These are phyloP conservation scores for Furcifer pardalis DNA, from an alignment of 2,797 vertebrate genomes.

Conservation along the genomic window DNA sequence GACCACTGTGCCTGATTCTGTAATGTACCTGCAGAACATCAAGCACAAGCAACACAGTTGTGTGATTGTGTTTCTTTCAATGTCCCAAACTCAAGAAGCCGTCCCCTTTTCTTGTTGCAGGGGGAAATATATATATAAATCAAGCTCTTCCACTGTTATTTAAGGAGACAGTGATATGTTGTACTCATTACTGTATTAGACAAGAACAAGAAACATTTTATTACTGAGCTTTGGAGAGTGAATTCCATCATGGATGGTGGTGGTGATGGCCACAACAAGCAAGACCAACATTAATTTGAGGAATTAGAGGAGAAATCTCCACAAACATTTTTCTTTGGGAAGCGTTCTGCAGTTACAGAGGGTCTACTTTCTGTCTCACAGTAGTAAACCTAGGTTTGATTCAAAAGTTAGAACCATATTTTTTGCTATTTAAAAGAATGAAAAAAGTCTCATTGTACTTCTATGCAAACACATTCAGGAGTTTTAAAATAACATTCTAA, in stretches of 20 bases:
- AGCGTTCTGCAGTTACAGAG: neutral
- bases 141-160: too few species aligned
- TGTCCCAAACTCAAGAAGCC: too few species aligned
- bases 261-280: neutral
- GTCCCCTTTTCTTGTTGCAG: too few species aligned
- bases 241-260: neutral
- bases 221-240: neutral
- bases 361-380: neutral
- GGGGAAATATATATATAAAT: too few species aligned
- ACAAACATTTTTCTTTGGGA: neutral
- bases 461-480: neutral
- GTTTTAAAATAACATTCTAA: constrained; percentile 27
- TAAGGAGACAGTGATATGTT: too few species aligned
- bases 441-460: neutral
- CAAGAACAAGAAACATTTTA: neutral
- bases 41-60: too few species aligned
- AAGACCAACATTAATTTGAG: neutral
- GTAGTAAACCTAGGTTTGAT: neutral
- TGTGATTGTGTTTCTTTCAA: too few species aligned
- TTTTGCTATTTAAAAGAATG: neutral
- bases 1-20: too few species aligned
- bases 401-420: neutral
- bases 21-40: too few species aligned
- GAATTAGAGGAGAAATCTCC: neutral
- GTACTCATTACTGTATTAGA: too few species aligned